Percentiles rank a stretch among this genome's conserved stretches.
Conservation (phyloP, 1,140 invertebrate genomes). For the Lasaia peninsularis region DNA sequence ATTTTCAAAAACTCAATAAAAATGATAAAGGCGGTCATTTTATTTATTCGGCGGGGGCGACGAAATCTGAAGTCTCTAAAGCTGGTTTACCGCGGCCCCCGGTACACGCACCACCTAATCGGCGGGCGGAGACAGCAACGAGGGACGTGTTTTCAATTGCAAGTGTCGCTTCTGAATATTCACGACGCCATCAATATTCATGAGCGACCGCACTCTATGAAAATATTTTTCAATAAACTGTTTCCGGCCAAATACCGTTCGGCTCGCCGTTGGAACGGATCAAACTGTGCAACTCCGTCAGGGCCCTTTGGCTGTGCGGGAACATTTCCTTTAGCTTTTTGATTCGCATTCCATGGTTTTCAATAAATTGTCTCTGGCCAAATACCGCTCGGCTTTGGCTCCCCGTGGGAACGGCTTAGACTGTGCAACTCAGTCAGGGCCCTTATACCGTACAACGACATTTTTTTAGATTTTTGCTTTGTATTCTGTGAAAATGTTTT, state of each 20-base stretch:
- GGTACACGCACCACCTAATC: background rate
- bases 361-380: slow-evolving; percentile 33
- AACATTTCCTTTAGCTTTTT: slow-evolving; percentile 12
- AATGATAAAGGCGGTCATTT: too few relatives aligned
- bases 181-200: slow-evolving; percentile 61
- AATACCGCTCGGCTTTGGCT: slow-evolving; percentile 3
- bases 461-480: too few relatives aligned
- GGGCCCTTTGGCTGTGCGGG: background rate
- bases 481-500: too few relatives aligned
- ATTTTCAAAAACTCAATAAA: too few relatives aligned
- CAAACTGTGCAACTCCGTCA: background rate
- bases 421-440: too few relatives aligned
- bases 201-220: slow-evolving; percentile 37
- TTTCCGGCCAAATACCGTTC: slow-evolving; percentile 17
- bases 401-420: too few relatives aligned
- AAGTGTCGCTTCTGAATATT: slow-evolving; percentile 57
- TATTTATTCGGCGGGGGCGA: too few relatives aligned
- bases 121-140: background rate
- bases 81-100: too few relatives aligned
- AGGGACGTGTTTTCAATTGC: slow-evolving; percentile 50
- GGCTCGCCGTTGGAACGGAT: background rate
- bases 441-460: too few relatives aligned
- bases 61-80: too few relatives aligned
- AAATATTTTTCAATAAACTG: slow-evolving; percentile 45
- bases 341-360: too few relatives aligned